These are phyloP conservation scores for Tenrec ecaudatus DNA, from an alignment of 2,113 vertebrate genomes.

Conservation along the genomic window DNA sequence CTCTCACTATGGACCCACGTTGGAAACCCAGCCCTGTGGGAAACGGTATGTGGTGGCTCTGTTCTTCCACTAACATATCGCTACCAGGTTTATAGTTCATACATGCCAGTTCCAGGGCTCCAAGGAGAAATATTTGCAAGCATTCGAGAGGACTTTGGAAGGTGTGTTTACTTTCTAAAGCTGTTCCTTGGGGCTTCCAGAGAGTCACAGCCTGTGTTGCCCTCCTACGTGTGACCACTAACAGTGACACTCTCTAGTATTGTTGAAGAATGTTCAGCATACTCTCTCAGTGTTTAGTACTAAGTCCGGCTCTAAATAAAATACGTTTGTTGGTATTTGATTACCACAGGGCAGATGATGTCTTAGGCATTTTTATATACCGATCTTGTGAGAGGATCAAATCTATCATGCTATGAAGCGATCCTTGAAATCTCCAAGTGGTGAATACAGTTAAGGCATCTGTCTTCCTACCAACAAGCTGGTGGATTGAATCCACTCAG, in stretches of 20 bases:
- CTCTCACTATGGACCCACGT: accelerated
- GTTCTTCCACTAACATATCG: background rate
- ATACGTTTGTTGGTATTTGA: too few species aligned
- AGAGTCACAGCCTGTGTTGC: background rate
- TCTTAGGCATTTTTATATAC: too few species aligned
- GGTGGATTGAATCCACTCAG: background rate
- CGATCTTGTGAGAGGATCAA: background rate
- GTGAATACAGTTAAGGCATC: background rate
- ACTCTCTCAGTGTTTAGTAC: too few species aligned
- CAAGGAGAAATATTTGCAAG: too few species aligned
- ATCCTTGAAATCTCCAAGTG: background rate
- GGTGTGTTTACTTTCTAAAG: background rate
- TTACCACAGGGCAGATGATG: too few species aligned
- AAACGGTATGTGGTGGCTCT: background rate
- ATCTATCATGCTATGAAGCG: background rate
- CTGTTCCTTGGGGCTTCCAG: background rate
- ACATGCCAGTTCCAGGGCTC: too few species aligned
- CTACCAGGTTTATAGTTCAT: too few species aligned
- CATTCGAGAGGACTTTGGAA: background rate
- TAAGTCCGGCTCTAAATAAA: too few species aligned
- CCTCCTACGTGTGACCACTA: background rate
- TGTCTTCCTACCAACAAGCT: background rate
- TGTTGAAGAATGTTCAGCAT: background rate
- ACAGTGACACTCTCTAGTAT: background rate
- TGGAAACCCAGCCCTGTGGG: background rate